Evolutionary conservation across 2,888 invertebrate species (phyloP), one percentile per base, ranked within the genome.

Genomic region (Tillus elongatus): DNA sequence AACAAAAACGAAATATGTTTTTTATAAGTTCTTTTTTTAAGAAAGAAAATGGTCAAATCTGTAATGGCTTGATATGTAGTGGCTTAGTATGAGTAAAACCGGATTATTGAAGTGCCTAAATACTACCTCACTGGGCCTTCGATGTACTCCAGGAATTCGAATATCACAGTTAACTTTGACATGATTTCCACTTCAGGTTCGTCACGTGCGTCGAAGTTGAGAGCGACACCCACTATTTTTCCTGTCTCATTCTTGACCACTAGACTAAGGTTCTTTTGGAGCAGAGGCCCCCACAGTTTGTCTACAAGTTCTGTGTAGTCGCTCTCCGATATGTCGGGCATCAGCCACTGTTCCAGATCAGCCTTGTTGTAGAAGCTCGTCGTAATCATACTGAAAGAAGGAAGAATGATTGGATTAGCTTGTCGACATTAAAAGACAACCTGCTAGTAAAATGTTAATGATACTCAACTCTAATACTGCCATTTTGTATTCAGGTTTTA

Each of bases 341-440:
- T 75, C 10, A 88, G 60, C 74, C 82, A 87, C 56, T 77, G 76
- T 55, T 90, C 90, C 49, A 91, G 58, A 57, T 90, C 89, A 0
- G 88, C 89, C 64, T 89, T 90, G 53, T 77, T 76, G 61, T 83
- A 84, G 66, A 90, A 90, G 57, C 89, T 89, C 3, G 80, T 76
- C 1, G 84, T 81, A 42, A 90, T 81, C 67, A 89, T 87, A 39
- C 88, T 88, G 60, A 15, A 63, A 66, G 43, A 26, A 19, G 24
- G 24, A 19, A 8, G 6, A 19, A 19, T 19, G n/a, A 19, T 19
- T 19, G n/a, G 24, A n/a, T 19, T 19, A 8, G n/a, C 24, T 19
- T 19, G 6, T 6, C 24, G 6, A 19, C 6, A 19, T 19, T 8
- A 19, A 19, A 19, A 6, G n/a, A 19, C 24, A 19, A 19, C n/a